Percentiles rank a stretch among this genome's conserved stretches.
Conservation (phyloP, 2,888 invertebrate species). For the Drosophila longiperda region DNA sequence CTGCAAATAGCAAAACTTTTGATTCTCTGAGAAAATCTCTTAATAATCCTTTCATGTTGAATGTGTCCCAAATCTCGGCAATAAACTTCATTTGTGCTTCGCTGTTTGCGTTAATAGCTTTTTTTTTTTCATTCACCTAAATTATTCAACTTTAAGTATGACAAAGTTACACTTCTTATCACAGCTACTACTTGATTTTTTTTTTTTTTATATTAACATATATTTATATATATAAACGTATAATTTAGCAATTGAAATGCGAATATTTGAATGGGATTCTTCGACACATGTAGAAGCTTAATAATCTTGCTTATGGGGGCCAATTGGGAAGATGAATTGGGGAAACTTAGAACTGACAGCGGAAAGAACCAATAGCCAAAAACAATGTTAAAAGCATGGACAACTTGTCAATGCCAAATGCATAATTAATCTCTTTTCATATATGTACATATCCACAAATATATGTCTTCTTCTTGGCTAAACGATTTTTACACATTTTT, state of each 20-base stretch:
- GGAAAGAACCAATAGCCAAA: neutral
- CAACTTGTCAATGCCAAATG: constrained; percentile 36
- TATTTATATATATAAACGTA: too few relatives aligned
- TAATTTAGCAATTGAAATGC: too few relatives aligned
- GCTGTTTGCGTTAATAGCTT: constrained; percentile 18
- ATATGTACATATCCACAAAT: neutral
- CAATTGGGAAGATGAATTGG: constrained; percentile 15
- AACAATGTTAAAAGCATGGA: constrained; percentile 18
- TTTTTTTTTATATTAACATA: too few relatives aligned
- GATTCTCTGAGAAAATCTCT: constrained; percentile 51
- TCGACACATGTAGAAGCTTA: neutral
- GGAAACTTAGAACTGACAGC: constrained; percentile 11
- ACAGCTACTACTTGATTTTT: neutral
- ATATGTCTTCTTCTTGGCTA: constrained; percentile 6
- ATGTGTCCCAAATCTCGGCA: constrained; percentile 45
- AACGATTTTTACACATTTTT: constrained; percentile 12
- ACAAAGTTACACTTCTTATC: neutral
- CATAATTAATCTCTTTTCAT: constrained; percentile 40
- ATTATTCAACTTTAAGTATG: neutral
- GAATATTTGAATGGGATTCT: neutral
- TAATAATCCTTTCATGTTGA: constrained; percentile 61
- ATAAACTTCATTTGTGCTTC: constrained; percentile 38
- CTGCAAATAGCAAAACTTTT: constrained; percentile 60
- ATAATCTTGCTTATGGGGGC: neutral
- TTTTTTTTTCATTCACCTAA: neutral